Conservation (phyloP, 2,113 vertebrate species). For the Burhinus oedicnemus region DNA sequence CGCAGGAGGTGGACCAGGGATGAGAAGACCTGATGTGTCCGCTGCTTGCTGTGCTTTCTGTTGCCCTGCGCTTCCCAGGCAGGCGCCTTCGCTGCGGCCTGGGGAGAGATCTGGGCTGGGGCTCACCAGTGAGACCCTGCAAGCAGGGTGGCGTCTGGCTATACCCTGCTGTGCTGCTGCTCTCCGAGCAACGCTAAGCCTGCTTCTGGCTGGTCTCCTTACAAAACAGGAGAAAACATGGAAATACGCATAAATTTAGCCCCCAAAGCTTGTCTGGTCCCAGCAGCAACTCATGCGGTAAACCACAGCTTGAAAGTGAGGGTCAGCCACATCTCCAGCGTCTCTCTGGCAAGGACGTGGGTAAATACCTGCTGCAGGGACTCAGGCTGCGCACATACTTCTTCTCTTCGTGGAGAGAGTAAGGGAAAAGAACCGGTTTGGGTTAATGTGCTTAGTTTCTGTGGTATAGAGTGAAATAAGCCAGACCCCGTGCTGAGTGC, state of each 20-base stretch:
- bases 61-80: accelerated
- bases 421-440: not conserved
- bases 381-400: not conserved
- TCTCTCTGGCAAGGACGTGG: not conserved
- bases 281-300: not conserved
- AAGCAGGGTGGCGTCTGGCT: accelerated
- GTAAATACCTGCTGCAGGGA: not conserved
- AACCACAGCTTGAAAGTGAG: not conserved
- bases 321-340: not conserved
- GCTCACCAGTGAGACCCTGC: too few species aligned
- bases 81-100: accelerated
- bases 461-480: not conserved
- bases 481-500: accelerated
- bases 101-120: not conserved
- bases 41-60: not conserved
- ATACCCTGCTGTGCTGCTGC: not conserved
- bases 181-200: accelerated
- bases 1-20: not conserved
- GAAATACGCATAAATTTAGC: not conserved
- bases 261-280: not conserved
- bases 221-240: not conserved
- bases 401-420: not conserved
- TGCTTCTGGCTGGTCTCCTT: not conserved
- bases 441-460: not conserved
- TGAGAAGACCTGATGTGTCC: not conserved